Base-by-base conservation (phyloP, 2,888 invertebrate species). In the Trachelus stipa region DNA sequence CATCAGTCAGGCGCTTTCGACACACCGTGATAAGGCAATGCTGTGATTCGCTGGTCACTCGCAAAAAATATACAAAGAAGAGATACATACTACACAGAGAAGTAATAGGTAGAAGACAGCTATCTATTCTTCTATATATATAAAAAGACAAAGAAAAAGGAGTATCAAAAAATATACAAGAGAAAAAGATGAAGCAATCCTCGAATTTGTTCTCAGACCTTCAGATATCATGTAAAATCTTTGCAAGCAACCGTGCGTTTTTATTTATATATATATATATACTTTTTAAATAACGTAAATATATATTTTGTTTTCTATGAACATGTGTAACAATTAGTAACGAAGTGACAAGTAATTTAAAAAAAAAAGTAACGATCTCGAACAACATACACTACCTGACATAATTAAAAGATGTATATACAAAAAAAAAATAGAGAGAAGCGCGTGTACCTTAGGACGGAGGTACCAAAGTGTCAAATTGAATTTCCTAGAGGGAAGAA, bases 21-120 rank as follows among this genome's bases (percentile, higher is more conserved):
- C 82, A 88, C 88, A 89, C 87, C 88, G 79, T 85, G 85, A 88
- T 89, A 89, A 89, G 89, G 89, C 89, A 89, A 88, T 89, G 86
- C 84, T 88, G 89, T 89, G 89, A 89, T 85, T 88, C 79, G 81
- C 83, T 84, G 86, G 84, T 88, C 83, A 85, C 84, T 86, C 84
- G 85, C 77, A 76, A 83, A 85, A 85, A 84, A 83, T 75, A 15
- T 80, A 37, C 34, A 76, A 6, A 76, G 76, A 74, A 35, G 30
- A 76, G 37, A 73, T 69, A 69, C 12, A 0, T 15, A 31, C 2
- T 71, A 71, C 71, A 34, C 9, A 56, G 23, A 56, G 2, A 56
- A 56, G 23, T 23, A 23, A 56, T 56, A 56, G 56, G 0, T 23
- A 56, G 56, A 56, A 23, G 56, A 6, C 56, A 56, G 56, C 56